Conservation (phyloP, 2,797 vertebrate species). For the Morus bassanus region DNA sequence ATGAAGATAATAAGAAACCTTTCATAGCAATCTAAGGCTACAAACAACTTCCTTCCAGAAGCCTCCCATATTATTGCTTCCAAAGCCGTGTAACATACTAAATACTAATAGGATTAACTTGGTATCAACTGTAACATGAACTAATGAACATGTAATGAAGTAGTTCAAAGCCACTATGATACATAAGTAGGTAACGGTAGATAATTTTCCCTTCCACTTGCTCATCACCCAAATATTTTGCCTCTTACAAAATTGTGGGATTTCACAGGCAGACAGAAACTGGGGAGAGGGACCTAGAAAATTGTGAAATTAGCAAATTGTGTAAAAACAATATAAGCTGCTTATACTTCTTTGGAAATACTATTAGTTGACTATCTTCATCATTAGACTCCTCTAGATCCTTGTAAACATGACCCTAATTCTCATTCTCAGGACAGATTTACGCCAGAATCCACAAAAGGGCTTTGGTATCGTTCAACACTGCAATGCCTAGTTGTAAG, state of each 20-base stretch:
- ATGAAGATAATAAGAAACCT: neutral
- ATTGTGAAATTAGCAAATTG: neutral
- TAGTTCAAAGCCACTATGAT: slow-evolving; percentile 18
- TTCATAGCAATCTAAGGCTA: neutral
- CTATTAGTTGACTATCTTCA: neutral
- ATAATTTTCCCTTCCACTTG: slow-evolving; percentile 1
- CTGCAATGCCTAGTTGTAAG: neutral
- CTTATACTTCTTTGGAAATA: neutral
- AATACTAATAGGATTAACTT: slow-evolving; percentile 36
- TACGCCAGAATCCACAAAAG: neutral
- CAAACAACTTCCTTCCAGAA: neutral
- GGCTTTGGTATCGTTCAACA: neutral
- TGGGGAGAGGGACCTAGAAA: neutral
- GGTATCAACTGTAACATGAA: slow-evolving; percentile 63
- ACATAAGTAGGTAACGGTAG: neutral
- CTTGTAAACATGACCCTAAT: neutral
- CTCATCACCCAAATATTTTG: neutral
- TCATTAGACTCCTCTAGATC: neutral
- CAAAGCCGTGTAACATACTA: slow-evolving; percentile 19
- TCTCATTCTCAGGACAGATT: neutral
- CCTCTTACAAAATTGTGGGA: neutral
- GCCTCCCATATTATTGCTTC: neutral
- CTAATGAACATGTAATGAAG: slow-evolving; percentile 58
- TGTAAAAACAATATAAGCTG: neutral
- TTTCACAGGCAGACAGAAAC: neutral